Conservation (phyloP, 2,888 invertebrate genomes). For the Macrosiphum euphorbiae region DNA sequence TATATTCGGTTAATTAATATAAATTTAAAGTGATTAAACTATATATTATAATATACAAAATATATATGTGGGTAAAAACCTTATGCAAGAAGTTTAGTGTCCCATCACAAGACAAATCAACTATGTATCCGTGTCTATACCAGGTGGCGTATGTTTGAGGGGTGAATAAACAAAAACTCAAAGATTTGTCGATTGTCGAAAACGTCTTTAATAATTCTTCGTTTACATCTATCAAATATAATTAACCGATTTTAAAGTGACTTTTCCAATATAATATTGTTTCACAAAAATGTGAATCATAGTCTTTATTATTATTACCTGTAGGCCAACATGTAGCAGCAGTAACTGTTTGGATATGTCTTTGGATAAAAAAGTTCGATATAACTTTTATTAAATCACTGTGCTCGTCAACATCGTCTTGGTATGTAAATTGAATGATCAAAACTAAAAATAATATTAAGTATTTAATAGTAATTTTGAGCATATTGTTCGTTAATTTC, state of each 20-base stretch:
- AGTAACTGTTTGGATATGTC: conserved; percentile 15
- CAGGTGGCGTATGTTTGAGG: not conserved
- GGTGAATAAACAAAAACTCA: not conserved
- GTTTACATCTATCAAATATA: not conserved
- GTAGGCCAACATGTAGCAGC: conserved; percentile 9
- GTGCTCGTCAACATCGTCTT: not conserved
- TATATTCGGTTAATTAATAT: not conserved
- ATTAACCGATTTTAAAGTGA: not conserved
- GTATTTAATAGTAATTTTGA: not conserved
- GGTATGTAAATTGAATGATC: not conserved
- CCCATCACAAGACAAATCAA: conserved; percentile 30
- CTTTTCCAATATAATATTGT: not conserved
- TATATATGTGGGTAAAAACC: not conserved
- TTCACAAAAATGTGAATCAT: not conserved
- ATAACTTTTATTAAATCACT: not conserved
- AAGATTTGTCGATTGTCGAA: not conserved
- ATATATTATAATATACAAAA: not conserved
- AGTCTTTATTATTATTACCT: not conserved
- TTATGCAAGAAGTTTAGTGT: not conserved
- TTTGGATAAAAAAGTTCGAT: not conserved
- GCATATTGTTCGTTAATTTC: not conserved
- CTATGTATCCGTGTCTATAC: conserved; percentile 22
- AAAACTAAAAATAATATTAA: not conserved
- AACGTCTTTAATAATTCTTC: not conserved
- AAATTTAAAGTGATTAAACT: not conserved